Conservation (phyloP, 1,140 invertebrate genomes). For the Diachasma alloeum region DNA sequence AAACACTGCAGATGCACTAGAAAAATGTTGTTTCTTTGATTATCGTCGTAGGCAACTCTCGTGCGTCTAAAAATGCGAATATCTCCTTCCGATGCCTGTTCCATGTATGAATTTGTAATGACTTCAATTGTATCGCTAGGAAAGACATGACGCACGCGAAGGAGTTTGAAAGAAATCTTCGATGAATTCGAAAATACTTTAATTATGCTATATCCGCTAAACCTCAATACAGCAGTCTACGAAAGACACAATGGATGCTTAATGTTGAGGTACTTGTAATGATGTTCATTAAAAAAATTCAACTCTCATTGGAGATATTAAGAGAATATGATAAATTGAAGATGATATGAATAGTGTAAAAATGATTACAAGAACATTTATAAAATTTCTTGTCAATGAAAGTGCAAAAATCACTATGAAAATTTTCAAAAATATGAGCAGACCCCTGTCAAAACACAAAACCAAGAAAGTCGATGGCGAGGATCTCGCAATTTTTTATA, state of each 20-base stretch:
- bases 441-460: no score
- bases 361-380: no score
- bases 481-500: no score
- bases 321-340: no score
- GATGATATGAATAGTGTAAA: no score
- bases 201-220: background rate
- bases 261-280: background rate
- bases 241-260: background rate
- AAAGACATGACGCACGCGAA: conserved; percentile 1
- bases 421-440: no score
- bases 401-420: no score
- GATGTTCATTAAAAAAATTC: no score
- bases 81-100: background rate
- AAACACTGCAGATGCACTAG: conserved; percentile 10
- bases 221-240: background rate
- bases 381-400: no score
- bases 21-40: conserved; percentile 17
- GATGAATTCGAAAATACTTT: background rate
- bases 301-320: no score
- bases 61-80: conserved; percentile 22
- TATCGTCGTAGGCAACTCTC: background rate
- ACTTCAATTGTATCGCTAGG: background rate
- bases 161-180: background rate
- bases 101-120: background rate
- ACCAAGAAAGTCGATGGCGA: no score